A percentile compares a stretch with the other conserved stretches of the same genome.
phyloP scores from a whole-genome alignment of 2,113 vertebrate genomes.

The Thunnus maccoyii region DNA sequence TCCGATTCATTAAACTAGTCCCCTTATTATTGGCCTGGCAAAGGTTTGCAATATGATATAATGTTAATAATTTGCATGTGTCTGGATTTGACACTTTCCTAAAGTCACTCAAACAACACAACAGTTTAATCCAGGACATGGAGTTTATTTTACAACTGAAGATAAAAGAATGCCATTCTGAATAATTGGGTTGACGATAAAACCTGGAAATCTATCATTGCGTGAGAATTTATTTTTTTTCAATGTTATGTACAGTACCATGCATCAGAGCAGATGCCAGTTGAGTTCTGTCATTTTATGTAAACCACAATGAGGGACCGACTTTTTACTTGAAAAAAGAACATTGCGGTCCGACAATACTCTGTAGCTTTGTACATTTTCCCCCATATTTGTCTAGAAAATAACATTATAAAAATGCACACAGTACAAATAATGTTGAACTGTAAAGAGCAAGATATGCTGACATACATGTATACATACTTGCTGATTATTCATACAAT shows the following conservation, averaged over 20 bases:
- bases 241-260: conserved; percentile 87
- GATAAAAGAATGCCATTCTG: conserved; percentile 87
- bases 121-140: conserved; percentile 73
- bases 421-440: conserved; percentile 98
- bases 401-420: conserved; percentile 99
- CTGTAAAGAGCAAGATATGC: conserved; percentile 95
- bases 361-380: conserved; percentile 74
- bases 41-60: neutral
- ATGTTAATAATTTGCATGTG: neutral
- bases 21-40: too few relatives aligned
- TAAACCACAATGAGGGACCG: conserved; percentile 95
- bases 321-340: conserved; percentile 89
- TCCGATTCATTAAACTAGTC: too few relatives aligned
- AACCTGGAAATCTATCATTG: conserved; percentile 95
- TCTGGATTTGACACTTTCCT: conserved; percentile 14
- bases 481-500: conserved; percentile 94
- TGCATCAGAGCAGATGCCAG: conserved; percentile 92
- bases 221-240: conserved; percentile 90
- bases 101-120: conserved; percentile 64
- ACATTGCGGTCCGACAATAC: conserved; percentile 93
- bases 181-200: conserved; percentile 91
- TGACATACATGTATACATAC: conserved; percentile 93
- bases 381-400: conserved; percentile 91
- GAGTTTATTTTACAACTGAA: conserved; percentile 88
- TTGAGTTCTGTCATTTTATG: conserved; percentile 91